Percentiles rank a stretch among this genome's conserved stretches.
Conservation (phyloP, 2,113 vertebrate species). For the Bufo bufo region DNA sequence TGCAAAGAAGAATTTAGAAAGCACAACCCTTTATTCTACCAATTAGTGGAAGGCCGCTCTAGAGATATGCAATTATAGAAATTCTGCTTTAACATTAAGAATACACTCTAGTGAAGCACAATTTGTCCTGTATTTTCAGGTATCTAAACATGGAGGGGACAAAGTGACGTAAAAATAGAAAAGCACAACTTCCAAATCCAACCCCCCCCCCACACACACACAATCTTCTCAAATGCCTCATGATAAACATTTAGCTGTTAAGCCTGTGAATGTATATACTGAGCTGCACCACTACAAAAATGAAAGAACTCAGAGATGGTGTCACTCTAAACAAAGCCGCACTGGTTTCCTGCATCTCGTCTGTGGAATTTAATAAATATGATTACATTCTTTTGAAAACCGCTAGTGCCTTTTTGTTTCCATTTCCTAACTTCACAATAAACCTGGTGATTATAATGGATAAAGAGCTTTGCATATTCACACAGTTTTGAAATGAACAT, state of each 20-base stretch:
- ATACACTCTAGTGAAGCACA: background rate
- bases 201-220: background rate
- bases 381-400: conserved; percentile 45
- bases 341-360: conserved; percentile 2
- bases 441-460: conserved; percentile 50
- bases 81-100: too few relatives aligned
- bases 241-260: background rate
- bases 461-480: conserved; percentile 54
- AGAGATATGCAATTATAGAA: too few relatives aligned
- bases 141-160: background rate
- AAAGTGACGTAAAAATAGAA: background rate
- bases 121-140: background rate
- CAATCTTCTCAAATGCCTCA: background rate
- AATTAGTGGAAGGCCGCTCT: too few relatives aligned
- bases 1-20: too few relatives aligned
- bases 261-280: background rate
- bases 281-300: background rate
- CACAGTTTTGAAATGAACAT: conserved; percentile 29
- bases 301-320: background rate
- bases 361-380: conserved; percentile 48
- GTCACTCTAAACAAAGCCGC: background rate
- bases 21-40: too few relatives aligned
- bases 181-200: background rate
- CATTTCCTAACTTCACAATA: conserved; percentile 53
- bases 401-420: conserved; percentile 39